These are phyloP conservation scores for Sibirionetta formosa DNA, from an alignment of 2,797 vertebrate genomes.

Conservation along the genomic window DNA sequence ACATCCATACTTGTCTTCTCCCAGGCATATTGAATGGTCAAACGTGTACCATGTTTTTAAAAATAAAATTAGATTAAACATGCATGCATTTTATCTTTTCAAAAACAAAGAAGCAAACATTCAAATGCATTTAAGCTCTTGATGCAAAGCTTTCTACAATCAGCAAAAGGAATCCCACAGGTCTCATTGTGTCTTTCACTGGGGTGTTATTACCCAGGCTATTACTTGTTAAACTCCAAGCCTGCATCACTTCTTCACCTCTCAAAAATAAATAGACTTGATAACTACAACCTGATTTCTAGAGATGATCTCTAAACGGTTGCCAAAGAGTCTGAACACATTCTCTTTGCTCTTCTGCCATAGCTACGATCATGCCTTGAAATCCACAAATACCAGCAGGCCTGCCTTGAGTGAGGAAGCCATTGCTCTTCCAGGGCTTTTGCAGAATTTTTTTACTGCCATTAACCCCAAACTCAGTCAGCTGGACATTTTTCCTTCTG, in stretches of 20 bases:
- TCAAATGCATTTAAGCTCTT: background rate
- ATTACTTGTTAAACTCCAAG: background rate
- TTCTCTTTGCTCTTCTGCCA: background rate
- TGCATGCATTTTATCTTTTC: background rate
- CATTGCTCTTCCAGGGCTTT: background rate
- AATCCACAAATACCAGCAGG: background rate
- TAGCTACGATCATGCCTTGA: background rate
- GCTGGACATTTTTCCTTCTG: rapidly evolving
- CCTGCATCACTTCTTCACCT: background rate
- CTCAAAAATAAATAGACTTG: background rate
- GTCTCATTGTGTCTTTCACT: background rate
- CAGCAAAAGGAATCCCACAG: background rate
- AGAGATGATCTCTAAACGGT: background rate
- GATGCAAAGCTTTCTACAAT: background rate
- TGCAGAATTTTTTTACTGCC: background rate
- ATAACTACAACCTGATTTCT: background rate
- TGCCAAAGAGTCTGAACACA: background rate
- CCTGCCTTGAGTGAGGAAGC: background rate
- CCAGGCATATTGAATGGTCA: background rate
- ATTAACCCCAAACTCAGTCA: background rate
- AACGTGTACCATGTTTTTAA: rapidly evolving
- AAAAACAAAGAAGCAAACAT: background rate
- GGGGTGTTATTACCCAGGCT: background rate
- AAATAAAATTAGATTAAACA: background rate
- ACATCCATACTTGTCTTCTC: background rate